Base-by-base conservation (phyloP, 2,888 invertebrate species). In the Drosophila ochracea region DNA sequence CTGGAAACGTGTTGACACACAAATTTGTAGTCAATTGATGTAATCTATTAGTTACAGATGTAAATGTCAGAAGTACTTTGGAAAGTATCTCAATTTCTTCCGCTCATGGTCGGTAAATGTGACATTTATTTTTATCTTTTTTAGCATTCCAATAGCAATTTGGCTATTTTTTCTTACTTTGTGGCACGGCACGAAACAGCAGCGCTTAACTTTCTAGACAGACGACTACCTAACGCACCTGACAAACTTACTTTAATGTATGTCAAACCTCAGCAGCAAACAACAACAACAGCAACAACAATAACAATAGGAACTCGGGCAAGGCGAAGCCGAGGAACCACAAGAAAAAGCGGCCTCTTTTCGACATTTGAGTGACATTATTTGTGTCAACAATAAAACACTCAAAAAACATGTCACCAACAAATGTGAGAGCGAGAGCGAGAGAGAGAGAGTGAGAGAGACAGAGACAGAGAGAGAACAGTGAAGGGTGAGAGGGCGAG, bases 301-400 rank as follows among this genome's bases (percentile, higher is more conserved):
- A 65, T 43, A 62, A 73, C 64, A 73, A 71, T 39, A 73, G 63
- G 49, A 68, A 9, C 6, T 30, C 19, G 19, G 16, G 58, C 19
- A 53, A 37, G 37, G 25, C 60, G 64, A 54, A 9, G 37, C 21
- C 35, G 19, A 64, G 19, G 16, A 37, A 69, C 67, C 61, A 65
- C 66, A 69, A 55, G 50, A 77, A 78, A 70, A 68, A 76, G 80
- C 80, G 76, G 84, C 84, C 84, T 88, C 85, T 84, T 89, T 84
- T 83, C 84, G 88, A 85, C 85, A 80, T 85, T 82, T 83, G 88
- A 89, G 90, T 88, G 85, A 88, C 88, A 87, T 87, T 87, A 89
- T 89, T 87, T 89, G 90, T 89, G 90, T 83, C 83, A 89, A 89
- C 86, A 87, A 87, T 87, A 89, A 87, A 89, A 86, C 89, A 81